A percentile compares a stretch with the other conserved stretches of the same genome.
Evolutionary conservation across 2,888 invertebrate genomes (phyloP).

Genomic region (Pherbina coryleti): DNA sequence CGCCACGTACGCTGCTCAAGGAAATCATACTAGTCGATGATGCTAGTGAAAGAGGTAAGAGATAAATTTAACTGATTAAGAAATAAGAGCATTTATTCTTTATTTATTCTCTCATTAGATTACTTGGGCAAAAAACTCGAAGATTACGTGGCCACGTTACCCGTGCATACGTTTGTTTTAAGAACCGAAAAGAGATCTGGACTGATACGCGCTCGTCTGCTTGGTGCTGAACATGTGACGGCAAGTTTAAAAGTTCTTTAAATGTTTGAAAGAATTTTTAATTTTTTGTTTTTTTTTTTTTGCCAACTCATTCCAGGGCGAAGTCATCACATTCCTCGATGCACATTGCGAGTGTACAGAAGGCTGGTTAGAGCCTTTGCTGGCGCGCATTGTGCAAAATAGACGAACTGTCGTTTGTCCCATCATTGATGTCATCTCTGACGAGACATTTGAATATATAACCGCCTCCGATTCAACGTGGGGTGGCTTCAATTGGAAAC

Average conservation of each 20-base stretch:
- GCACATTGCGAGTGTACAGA: constrained; percentile 77
- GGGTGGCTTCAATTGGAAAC: constrained; percentile 99
- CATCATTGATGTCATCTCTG: constrained; percentile 98
- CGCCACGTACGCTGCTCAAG: constrained; percentile 86
- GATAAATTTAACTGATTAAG: neutral
- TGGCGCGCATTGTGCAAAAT: constrained; percentile 92
- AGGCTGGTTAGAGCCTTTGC: constrained; percentile 97
- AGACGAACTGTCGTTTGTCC: constrained; percentile 96
- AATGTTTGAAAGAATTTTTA: neutral
- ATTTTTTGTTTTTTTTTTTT: neutral
- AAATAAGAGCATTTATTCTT: neutral
- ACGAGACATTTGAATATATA: constrained; percentile 98
- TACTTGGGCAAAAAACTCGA: constrained; percentile 91
- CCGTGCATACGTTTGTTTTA: constrained; percentile 88
- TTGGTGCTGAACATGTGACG: constrained; percentile 92
- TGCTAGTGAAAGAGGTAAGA: constrained; percentile 90
- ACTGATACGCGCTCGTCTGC: constrained; percentile 92
- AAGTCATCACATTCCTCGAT: constrained; percentile 70
- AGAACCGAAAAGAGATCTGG: constrained; percentile 95
- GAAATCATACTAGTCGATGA: constrained; percentile 99
- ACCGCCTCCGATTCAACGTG: constrained; percentile 99
- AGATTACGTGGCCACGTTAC: constrained; percentile 86
- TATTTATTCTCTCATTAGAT: constrained; percentile 72
- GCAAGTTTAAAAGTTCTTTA: constrained; percentile 75
- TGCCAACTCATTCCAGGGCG: constrained; percentile 57